These are phyloP conservation scores for Cyphomyrus discorhynchus DNA, from an alignment of 2,113 vertebrate genomes.

Conservation along the genomic window DNA sequence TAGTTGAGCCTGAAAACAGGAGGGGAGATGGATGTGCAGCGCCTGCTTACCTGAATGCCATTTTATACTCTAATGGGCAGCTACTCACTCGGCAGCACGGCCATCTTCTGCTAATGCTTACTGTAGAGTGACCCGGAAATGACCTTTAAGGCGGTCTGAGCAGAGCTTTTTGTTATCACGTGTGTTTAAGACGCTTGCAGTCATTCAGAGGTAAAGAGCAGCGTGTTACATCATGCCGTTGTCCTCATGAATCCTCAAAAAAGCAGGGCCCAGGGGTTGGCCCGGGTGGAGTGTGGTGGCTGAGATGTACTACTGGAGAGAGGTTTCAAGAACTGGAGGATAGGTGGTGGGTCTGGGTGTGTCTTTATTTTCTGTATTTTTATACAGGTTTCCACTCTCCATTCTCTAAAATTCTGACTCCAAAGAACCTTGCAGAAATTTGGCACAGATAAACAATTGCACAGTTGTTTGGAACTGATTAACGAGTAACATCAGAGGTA, in stretches of 20 bases:
- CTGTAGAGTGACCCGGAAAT: not conserved
- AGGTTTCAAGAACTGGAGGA: not conserved
- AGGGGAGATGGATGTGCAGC: not conserved
- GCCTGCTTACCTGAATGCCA: conserved; percentile 8
- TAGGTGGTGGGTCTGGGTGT: not conserved
- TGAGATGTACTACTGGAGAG: not conserved
- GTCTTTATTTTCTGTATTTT: not conserved
- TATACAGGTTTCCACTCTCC: not conserved
- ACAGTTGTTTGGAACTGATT: not conserved
- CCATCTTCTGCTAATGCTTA: not conserved
- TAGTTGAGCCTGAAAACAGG: not conserved
- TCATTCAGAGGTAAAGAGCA: not conserved
- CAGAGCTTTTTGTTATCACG: not conserved
- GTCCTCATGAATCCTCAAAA: not conserved
- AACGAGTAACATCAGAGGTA: not conserved
- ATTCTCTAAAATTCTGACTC: not conserved
- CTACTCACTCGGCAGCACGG: not conserved
- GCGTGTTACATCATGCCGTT: not conserved
- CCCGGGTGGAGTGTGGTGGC: not conserved
- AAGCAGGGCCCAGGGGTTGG: not conserved
- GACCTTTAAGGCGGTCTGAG: not conserved
- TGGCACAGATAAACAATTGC: not conserved
- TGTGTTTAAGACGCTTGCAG: not conserved
- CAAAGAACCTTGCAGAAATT: not conserved
- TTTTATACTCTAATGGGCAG: not conserved